phyloP scores from a whole-genome alignment of 1,140 invertebrate genomes.

The Phenacoccus solenopsis region DNA sequence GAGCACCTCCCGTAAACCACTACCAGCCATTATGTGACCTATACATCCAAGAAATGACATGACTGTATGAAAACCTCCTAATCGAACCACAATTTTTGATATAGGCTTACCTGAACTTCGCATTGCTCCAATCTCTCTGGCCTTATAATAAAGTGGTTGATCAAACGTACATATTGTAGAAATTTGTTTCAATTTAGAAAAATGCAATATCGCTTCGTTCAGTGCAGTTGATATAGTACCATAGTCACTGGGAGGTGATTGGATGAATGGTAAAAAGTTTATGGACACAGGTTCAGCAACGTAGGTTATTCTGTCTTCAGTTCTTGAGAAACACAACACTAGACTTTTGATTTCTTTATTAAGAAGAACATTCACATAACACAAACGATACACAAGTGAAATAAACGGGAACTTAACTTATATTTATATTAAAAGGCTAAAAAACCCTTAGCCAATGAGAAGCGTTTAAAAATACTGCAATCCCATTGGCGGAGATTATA shows the following conservation, averaged over 20 bases:
- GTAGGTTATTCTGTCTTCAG: no score
- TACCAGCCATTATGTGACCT: constrained; percentile 5
- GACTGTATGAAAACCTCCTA: constrained; percentile 18
- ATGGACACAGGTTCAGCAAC: background rate
- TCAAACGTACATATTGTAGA: constrained; percentile 31
- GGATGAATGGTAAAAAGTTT: constrained; percentile 12
- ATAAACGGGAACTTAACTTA: no score
- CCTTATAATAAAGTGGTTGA: constrained; percentile 31
- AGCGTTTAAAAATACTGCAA: no score
- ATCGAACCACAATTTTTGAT: background rate
- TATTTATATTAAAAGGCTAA: no score
- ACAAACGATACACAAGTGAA: no score
- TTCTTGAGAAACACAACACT: no score
- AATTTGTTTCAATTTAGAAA: constrained; percentile 23
- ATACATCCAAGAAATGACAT: constrained; percentile 17
- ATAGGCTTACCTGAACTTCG: background rate
- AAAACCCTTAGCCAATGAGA: no score
- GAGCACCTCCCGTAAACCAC: constrained; percentile 1
- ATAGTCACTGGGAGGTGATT: constrained; percentile 18
- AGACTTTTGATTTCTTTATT: no score
- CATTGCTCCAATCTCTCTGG: constrained; percentile 23
- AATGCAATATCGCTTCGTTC: background rate
- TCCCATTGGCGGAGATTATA: no score
- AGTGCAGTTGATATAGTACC: constrained; percentile 10
- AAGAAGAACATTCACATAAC: no score